These are phyloP conservation scores for Sebastes hubbsi DNA, from an alignment of 2,797 vertebrate genomes.

Conservation along the genomic window DNA sequence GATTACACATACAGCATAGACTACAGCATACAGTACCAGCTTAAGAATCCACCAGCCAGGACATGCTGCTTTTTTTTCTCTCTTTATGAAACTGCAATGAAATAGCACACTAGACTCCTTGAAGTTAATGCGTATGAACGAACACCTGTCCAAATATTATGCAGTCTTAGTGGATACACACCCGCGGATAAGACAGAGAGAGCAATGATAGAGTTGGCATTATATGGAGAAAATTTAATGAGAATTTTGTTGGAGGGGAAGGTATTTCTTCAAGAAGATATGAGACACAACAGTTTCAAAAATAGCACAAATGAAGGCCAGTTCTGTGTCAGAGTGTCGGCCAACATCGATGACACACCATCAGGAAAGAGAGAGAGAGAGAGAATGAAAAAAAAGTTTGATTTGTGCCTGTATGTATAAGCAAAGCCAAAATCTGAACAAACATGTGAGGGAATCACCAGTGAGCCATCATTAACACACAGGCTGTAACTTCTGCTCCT, in stretches of 20 bases:
- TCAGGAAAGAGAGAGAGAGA: not conserved
- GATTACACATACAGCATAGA: slow-evolving; percentile 77
- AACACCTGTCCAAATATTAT: slow-evolving; percentile 88
- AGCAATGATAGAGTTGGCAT: slow-evolving; percentile 54
- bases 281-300: slow-evolving; percentile 12
- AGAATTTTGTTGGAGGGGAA: slow-evolving; percentile 20
- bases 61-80: slow-evolving; percentile 32
- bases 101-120: slow-evolving; percentile 61
- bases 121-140: slow-evolving; percentile 73
- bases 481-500: slow-evolving; percentile 55
- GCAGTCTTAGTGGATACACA: slow-evolving; percentile 68
- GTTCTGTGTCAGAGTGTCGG: not conserved
- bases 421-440: slow-evolving; percentile 59
- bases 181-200: slow-evolving; percentile 51
- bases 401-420: slow-evolving; percentile 66
- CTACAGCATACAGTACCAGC: slow-evolving; percentile 43
- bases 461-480: slow-evolving; percentile 70
- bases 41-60: slow-evolving; percentile 38
- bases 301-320: slow-evolving; percentile 26
- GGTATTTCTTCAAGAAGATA: slow-evolving; percentile 24
- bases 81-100: slow-evolving; percentile 55
- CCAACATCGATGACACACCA: slow-evolving; percentile 28
- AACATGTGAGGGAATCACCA: slow-evolving; percentile 63
- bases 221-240: slow-evolving; percentile 43
- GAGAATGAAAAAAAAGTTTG: slow-evolving; percentile 20